Evolutionary conservation across 1,140 invertebrate genomes (phyloP).

Genomic region (Heterodera carotae): DNA sequence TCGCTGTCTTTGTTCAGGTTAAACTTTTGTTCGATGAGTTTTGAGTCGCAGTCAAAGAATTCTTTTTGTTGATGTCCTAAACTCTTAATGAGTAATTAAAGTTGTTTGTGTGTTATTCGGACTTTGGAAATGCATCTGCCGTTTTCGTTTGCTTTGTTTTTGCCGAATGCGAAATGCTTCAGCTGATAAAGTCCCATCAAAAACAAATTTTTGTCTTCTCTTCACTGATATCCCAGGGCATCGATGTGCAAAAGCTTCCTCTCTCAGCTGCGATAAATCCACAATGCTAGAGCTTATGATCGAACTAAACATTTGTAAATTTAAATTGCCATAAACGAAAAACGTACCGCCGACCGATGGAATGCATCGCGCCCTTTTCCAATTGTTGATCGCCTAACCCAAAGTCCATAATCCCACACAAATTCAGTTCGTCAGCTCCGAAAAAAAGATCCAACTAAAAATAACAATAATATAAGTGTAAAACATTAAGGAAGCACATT

Average conservation of each 20-base stretch:
- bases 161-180: background rate
- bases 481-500: no score
- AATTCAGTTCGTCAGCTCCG: slow-evolving; percentile 39
- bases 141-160: background rate
- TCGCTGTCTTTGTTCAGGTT: background rate
- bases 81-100: background rate
- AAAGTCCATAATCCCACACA: slow-evolving; percentile 24
- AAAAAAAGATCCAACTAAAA: slow-evolving; percentile 43
- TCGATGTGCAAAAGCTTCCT: slow-evolving; percentile 30
- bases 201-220: background rate
- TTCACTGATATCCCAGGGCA: background rate
- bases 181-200: background rate
- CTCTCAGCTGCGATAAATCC: slow-evolving; percentile 33
- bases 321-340: background rate
- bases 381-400: background rate
- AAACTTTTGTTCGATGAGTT: no score
- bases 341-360: slow-evolving; percentile 17
- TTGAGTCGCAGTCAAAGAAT: background rate
- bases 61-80: background rate
- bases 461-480: no score
- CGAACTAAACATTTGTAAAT: no score
- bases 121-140: background rate
- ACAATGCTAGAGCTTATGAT: slow-evolving; percentile 23
- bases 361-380: slow-evolving; percentile 11
- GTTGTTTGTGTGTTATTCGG: background rate